Percentiles rank a stretch among this genome's conserved stretches.
phyloP scores from a whole-genome alignment of 2,113 vertebrate genomes.

The Ovibos moschatus region DNA sequence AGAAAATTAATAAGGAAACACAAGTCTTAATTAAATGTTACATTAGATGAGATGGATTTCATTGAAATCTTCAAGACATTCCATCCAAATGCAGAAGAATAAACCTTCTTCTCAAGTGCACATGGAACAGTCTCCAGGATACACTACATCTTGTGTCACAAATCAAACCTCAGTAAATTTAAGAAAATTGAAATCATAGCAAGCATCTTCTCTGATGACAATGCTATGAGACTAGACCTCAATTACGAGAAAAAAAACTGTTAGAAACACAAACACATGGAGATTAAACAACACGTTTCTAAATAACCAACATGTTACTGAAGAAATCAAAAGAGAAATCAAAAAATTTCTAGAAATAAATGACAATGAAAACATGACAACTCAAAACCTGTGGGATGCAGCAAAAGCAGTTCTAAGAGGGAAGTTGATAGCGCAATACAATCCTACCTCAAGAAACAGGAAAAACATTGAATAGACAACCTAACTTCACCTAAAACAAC shows the following conservation, averaged over 20 bases:
- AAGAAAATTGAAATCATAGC: not conserved
- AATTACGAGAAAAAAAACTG: not conserved
- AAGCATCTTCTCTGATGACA: not conserved
- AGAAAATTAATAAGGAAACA: not conserved
- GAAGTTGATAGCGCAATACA: not conserved
- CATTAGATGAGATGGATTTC: not conserved
- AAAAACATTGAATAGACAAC: too few species aligned
- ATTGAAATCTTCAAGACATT: not conserved
- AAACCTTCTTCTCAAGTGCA: not conserved
- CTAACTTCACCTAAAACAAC: too few species aligned
- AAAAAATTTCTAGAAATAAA: not conserved
- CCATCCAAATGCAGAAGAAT: not conserved
- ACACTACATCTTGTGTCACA: not conserved
- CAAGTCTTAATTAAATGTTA: not conserved
- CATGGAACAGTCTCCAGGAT: not conserved
- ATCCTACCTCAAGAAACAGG: too few species aligned
- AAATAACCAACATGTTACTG: not conserved
- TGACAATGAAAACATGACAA: not conserved
- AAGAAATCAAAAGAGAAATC: not conserved
- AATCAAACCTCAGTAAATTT: too few species aligned
- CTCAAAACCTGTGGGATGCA: not conserved
- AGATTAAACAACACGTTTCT: not conserved
- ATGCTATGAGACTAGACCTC: not conserved
- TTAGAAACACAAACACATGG: not conserved
- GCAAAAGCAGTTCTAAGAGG: too few species aligned